Base-by-base conservation (phyloP, 2,113 vertebrate genomes). In the Neomonachus schauinslandi region DNA sequence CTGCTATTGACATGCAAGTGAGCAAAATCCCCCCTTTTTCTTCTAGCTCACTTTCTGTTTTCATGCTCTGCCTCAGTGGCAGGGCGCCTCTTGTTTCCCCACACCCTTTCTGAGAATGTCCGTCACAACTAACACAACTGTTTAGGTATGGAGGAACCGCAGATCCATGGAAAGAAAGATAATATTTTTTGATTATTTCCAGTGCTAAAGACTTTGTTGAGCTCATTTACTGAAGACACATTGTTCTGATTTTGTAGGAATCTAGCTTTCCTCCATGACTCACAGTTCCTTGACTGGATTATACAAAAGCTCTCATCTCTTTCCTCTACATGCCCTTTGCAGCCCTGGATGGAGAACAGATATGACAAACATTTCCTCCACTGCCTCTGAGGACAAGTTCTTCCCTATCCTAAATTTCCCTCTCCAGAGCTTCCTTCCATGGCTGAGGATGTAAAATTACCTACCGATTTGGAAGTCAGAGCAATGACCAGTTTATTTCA, bases 231-330 rank as follows among this genome's bases (percentile, higher is more conserved):
- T 79, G 16, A 49, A 88, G 61, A n/a, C 21, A 61, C n/a, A 46
- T 51, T 96, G 33, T 71, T 97, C n/a, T 89, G 22, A 91, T 92
- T 89, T 59, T 96, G 4, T 77, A 95, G 87, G 55, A 49, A 51
- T 49, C 65, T 55, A 86, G 26, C 55, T 51, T 95, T 93, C 65
- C 83, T 31, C 14, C 72, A 4, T 83, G 83, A 89, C 28, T 49
- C 28, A 55, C 46, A 4, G 4, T 77, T 90, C n/a, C 16, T 76
- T 85, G 82, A 63, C 14, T 71, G 49, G 55, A 33, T 59, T 63
- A 4, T n/a, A 49, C 42, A 95, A 89, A 89, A 76, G 9, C 16
- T 79, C 11, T 18, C 55, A 90, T 10, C 12, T 91, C 33, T 93
- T 76, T 83, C 51, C 94, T 79, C 89, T 86, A 7, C 33, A 49